Conservation (phyloP, 2,888 invertebrate genomes). For the Sympetrum striolatum region DNA sequence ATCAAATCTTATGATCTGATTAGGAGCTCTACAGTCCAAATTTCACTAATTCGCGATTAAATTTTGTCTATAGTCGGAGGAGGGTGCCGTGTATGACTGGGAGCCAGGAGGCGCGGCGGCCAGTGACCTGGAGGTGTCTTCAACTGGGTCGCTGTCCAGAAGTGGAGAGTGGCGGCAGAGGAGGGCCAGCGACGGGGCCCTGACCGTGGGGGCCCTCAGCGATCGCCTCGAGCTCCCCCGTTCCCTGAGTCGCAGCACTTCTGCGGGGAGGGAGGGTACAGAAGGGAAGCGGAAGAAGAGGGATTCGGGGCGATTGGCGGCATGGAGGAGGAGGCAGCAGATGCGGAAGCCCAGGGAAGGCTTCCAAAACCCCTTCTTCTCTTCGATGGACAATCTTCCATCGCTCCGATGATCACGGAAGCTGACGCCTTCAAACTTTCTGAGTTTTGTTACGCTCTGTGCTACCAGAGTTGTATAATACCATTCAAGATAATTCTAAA, state of each 20-base stretch:
- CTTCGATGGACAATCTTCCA: not conserved
- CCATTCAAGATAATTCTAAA: no score
- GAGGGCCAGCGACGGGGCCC: not conserved
- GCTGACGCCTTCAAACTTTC: no score
- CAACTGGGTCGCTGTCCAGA: not conserved
- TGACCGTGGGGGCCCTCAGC: no score
- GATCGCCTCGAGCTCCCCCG: no score
- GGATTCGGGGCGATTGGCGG: not conserved
- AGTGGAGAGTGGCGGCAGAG: not conserved
- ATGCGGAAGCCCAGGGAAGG: not conserved
- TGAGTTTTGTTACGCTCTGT: no score
- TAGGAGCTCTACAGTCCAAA: no score
- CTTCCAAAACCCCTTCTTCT: conserved; percentile 28
- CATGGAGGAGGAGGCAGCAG: not conserved
- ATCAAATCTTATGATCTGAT: no score
- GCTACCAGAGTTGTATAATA: no score
- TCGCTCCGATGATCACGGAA: not conserved
- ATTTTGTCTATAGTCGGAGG: not conserved
- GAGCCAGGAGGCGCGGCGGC: not conserved
- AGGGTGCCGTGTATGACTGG: conserved; percentile 15
- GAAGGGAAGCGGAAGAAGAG: not conserved
- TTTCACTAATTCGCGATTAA: no score
- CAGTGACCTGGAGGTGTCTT: not conserved
- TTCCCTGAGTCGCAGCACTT: no score
- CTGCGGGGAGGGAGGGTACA: not conserved